phyloP scores from a whole-genome alignment of 1,140 invertebrate species.

The Heliconius eleuchia region DNA sequence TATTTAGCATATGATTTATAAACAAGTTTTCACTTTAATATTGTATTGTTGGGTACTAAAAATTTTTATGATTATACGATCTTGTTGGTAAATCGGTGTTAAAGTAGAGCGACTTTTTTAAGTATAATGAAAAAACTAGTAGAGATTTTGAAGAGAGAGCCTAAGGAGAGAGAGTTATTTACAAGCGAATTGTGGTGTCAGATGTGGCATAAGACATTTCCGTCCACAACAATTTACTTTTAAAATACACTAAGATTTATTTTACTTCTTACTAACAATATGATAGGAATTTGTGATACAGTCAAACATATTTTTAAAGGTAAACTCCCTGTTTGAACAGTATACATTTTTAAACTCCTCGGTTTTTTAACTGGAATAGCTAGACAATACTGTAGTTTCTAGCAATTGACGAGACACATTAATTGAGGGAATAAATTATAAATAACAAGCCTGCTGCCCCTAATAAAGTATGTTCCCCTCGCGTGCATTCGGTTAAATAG shows the following conservation, averaged over 20 bases:
- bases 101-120: too few relatives aligned
- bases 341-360: background rate
- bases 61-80: background rate
- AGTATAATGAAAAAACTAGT: too few relatives aligned
- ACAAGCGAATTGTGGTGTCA: too few relatives aligned
- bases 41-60: background rate
- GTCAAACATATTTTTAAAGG: background rate
- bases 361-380: background rate
- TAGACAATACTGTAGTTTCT: background rate
- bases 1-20: background rate
- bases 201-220: too few relatives aligned
- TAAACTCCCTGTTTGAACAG: background rate
- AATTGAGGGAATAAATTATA: constrained; percentile 69
- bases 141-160: too few relatives aligned
- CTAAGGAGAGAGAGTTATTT: too few relatives aligned
- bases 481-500: constrained; percentile 29
- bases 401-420: constrained; percentile 49
- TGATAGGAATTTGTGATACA: too few relatives aligned
- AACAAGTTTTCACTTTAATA: background rate
- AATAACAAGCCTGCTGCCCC: constrained; percentile 49
- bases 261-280: too few relatives aligned
- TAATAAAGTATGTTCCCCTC: constrained; percentile 25
- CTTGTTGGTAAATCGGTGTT: too few relatives aligned
- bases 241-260: too few relatives aligned
- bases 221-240: too few relatives aligned